These are phyloP conservation scores for Eciton burchellii DNA, from an alignment of 1,140 invertebrate genomes.

Conservation along the genomic window DNA sequence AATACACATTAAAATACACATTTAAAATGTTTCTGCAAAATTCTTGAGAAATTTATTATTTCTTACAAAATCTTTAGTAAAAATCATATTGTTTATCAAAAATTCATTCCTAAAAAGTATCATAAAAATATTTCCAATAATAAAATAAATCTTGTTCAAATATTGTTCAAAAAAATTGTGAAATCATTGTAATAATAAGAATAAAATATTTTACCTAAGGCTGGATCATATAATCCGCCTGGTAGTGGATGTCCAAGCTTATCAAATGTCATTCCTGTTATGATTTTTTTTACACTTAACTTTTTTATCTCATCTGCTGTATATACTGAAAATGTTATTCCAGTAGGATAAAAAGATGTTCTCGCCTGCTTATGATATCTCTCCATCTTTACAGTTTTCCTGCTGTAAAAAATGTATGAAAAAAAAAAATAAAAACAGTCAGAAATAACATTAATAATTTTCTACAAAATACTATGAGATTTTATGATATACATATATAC, in stretches of 20 bases:
- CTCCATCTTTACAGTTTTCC: not conserved
- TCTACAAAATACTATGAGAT: not conserved
- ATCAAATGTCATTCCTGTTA: conserved; percentile 94
- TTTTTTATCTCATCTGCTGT: conserved; percentile 93
- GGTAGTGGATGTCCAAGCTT: conserved; percentile 92
- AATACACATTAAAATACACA: not conserved
- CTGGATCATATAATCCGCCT: conserved; percentile 95
- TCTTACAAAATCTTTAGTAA: not conserved
- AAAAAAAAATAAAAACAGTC: too few relatives aligned
- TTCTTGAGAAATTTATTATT: too few relatives aligned
- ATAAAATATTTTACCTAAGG: conserved; percentile 87
- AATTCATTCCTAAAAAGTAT: too few relatives aligned
- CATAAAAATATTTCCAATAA: conserved; percentile 1
- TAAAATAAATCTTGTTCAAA: not conserved
- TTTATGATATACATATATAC: too few relatives aligned
- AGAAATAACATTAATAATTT: conserved; percentile 13
- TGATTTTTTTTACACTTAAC: conserved; percentile 94
- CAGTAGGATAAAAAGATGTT: too few relatives aligned
- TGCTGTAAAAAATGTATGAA: too few relatives aligned
- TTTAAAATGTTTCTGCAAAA: conserved; percentile 28
- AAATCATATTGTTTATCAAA: conserved; percentile 3
- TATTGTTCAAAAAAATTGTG: not conserved
- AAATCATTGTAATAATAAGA: too few relatives aligned
- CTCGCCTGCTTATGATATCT: conserved; percentile 22
- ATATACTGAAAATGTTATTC: conserved; percentile 92